Conservation (phyloP, 2,888 invertebrate genomes). For the Ptychoptera contaminata region DNA sequence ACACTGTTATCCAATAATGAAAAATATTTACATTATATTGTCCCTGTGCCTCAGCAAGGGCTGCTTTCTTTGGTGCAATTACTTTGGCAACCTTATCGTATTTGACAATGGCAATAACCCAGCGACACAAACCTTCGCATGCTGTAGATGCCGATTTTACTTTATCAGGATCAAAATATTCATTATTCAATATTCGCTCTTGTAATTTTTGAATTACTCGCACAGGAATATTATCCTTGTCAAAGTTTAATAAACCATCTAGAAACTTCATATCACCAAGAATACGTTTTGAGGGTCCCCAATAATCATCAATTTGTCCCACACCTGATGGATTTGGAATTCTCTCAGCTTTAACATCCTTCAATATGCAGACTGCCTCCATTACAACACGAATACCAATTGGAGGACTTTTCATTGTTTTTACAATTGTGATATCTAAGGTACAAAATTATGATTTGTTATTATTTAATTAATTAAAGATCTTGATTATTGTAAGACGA, state of each 20-base stretch:
- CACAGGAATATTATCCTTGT: conserved; percentile 84
- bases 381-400: conserved; percentile 77
- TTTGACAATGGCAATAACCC: conserved; percentile 89
- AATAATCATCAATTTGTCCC: conserved; percentile 79
- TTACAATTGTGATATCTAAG: conserved; percentile 64
- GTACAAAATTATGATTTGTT: not conserved
- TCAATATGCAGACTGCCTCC: conserved; percentile 90
- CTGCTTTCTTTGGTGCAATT: conserved; percentile 84
- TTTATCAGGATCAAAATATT: conserved; percentile 85
- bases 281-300: conserved; percentile 79
- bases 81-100: conserved; percentile 87
- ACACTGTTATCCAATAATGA: not conserved
- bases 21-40: conserved; percentile 40
- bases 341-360: conserved; percentile 81
- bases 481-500: too few relatives aligned
- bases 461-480: too few relatives aligned
- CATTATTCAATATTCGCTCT: conserved; percentile 63
- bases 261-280: conserved; percentile 86
- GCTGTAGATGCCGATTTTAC: conserved; percentile 75
- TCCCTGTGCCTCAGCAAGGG: conserved; percentile 74
- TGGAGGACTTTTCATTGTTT: conserved; percentile 94
- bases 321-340: conserved; percentile 68
- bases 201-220: conserved; percentile 69
- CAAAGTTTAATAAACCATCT: conserved; percentile 70
- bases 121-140: conserved; percentile 81